A percentile compares a stretch with the other conserved stretches of the same genome.
phyloP scores from a whole-genome alignment of 2,797 vertebrate species.

The Masticophis lateralis region DNA sequence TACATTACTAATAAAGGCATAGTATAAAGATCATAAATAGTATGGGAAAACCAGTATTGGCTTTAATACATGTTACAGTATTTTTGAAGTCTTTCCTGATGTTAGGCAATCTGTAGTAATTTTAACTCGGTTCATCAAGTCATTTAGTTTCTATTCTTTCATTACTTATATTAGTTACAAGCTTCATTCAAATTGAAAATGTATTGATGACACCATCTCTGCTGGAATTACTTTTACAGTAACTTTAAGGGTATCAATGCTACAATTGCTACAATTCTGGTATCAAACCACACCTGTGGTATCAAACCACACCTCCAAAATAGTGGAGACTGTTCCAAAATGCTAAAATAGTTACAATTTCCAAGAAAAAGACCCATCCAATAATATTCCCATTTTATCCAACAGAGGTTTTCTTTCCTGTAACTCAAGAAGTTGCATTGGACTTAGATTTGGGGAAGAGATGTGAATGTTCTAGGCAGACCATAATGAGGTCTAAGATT shows the following conservation, averaged over 20 bases:
- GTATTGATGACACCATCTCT: conserved; percentile 56
- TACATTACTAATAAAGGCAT: neutral
- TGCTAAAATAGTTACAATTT: conserved; percentile 57
- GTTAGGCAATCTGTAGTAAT: conserved; percentile 39
- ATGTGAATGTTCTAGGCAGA: neutral
- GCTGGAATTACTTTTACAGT: conserved; percentile 58
- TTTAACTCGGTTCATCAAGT: conserved; percentile 45
- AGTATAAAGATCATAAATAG: neutral
- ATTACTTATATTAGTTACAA: conserved; percentile 53
- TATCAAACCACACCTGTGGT: conserved; percentile 53
- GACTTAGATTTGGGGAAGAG: neutral
- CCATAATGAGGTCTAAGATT: neutral
- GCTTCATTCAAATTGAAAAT: conserved; percentile 38
- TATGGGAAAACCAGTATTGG: conserved; percentile 30
- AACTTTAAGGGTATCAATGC: conserved; percentile 51
- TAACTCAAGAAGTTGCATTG: neutral
- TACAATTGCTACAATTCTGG: conserved; percentile 56
- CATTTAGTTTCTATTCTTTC: conserved; percentile 59
- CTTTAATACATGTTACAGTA: neutral
- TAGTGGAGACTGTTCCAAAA: conserved; percentile 55
- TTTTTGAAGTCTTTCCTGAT: conserved; percentile 41
- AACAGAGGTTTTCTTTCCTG: neutral
- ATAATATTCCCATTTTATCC: conserved; percentile 34
- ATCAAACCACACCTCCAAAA: conserved; percentile 55
- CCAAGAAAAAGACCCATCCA: conserved; percentile 44